phyloP scores from a whole-genome alignment of 2,113 vertebrate genomes.

The Natator depressus region DNA sequence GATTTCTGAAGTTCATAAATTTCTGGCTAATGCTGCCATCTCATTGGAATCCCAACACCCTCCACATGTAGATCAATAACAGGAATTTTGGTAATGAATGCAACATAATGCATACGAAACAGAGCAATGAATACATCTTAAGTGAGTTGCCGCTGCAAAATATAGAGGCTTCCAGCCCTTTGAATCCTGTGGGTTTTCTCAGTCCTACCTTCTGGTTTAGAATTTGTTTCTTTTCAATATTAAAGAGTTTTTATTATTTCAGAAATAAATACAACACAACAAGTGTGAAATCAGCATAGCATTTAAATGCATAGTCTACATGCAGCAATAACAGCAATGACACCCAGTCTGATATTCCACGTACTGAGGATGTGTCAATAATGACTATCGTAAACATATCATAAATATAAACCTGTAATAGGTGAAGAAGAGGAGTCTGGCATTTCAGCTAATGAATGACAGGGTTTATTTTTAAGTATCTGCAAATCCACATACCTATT shows the following conservation, averaged over 20 bases:
- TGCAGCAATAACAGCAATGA: background rate
- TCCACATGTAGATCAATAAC: background rate
- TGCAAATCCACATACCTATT: background rate
- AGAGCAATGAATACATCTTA: background rate
- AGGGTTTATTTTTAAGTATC: background rate
- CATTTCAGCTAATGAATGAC: background rate
- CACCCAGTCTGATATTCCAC: background rate
- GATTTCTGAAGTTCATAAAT: conserved; percentile 33
- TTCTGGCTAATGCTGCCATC: background rate
- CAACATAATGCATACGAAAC: background rate
- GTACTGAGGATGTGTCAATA: background rate
- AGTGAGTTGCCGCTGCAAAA: background rate
- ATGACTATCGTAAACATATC: background rate
- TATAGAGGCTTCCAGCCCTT: background rate
- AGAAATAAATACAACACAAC: background rate
- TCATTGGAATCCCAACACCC: background rate
- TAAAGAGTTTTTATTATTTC: background rate
- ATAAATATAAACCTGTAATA: background rate
- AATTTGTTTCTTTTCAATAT: background rate
- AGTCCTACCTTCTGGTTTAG: background rate
- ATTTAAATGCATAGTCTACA: background rate
- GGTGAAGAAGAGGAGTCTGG: background rate
- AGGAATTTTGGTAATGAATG: background rate
- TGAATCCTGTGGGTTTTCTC: background rate
- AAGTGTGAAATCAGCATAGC: background rate